Base-by-base conservation (phyloP, 2,888 invertebrate genomes). In the Leucozona laternaria region DNA sequence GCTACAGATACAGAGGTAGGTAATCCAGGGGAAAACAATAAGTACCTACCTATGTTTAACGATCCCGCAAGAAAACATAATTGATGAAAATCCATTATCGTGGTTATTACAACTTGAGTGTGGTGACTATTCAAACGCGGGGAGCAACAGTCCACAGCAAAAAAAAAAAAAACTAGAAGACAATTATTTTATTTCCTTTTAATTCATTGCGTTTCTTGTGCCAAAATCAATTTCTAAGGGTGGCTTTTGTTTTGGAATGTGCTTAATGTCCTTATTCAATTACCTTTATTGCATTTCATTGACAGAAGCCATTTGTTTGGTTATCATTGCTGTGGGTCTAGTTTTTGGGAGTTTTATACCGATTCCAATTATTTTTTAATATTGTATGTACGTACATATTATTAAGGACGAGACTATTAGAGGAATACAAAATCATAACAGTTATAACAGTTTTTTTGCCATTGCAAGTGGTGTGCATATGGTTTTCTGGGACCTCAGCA, bases 51-150 rank as follows among this genome's bases (percentile, higher is more conserved):
- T 22, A 11, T 79, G 28, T 34, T 66, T 37, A 17, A 77, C 8
- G 34, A 10, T 20, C 5, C n/a, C 17, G 10, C 4, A 62, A 76
- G 64, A 25, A 84, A 72, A 53, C 66, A 45, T 84, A 80, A 80
- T 80, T 80, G 80, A 80, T 80, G 80, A 43, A 80, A 76, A 85
- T 53, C 80, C 55, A 80, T 81, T 80, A 77, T 48, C 28, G 34
- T 53, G 28, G 81, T 68, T 76, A 85, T 85, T 85, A 72, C 72
- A 37, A 34, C 48, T 60, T 40, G 22, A 77, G 34, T 48, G 50
- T 31, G 25, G 25, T 25, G 58, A 20, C 3, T 20, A 4, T 20
- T 20, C 20, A 58, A 17, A 20, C 5, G 10, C 11, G 15, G 20
- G 13, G 13, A 28, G 40, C 10, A 45, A 71, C 57, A n/a, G 20